phyloP scores from a whole-genome alignment of 2,113 vertebrate species.

The Cinclus mexicanus region DNA sequence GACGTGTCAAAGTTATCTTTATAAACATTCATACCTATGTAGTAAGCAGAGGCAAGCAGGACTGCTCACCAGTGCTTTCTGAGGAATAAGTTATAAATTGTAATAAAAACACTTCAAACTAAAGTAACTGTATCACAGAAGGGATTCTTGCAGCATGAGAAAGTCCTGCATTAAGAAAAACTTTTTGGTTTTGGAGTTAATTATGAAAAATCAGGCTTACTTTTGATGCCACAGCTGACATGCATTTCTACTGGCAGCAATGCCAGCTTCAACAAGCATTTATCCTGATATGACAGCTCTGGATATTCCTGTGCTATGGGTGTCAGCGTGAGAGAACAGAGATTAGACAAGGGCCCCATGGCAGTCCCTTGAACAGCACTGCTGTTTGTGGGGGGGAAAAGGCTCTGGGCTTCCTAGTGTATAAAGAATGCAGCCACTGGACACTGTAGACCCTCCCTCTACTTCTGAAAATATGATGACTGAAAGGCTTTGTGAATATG shows the following conservation, averaged over 20 bases:
- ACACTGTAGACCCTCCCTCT: background rate
- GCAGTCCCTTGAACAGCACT: background rate
- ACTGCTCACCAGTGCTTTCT: background rate
- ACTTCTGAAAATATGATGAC: background rate
- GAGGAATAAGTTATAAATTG: background rate
- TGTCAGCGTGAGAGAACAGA: background rate
- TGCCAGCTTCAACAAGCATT: background rate
- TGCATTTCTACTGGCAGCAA: background rate
- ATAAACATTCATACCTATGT: background rate
- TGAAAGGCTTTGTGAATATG: background rate
- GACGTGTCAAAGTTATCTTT: background rate
- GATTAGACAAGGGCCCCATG: background rate
- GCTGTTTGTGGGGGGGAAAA: background rate
- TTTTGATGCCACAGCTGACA: background rate
- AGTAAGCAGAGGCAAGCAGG: background rate
- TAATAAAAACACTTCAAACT: background rate
- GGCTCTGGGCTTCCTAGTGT: background rate
- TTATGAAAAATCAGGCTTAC: background rate
- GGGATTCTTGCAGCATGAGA: background rate
- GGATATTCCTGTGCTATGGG: background rate
- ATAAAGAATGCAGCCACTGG: background rate
- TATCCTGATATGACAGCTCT: background rate
- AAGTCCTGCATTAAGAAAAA: background rate
- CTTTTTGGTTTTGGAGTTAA: background rate
- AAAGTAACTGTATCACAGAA: background rate